Base-by-base conservation (phyloP, 64 coral and sea anemone genomes). In the Orbicella faveolata region DNA sequence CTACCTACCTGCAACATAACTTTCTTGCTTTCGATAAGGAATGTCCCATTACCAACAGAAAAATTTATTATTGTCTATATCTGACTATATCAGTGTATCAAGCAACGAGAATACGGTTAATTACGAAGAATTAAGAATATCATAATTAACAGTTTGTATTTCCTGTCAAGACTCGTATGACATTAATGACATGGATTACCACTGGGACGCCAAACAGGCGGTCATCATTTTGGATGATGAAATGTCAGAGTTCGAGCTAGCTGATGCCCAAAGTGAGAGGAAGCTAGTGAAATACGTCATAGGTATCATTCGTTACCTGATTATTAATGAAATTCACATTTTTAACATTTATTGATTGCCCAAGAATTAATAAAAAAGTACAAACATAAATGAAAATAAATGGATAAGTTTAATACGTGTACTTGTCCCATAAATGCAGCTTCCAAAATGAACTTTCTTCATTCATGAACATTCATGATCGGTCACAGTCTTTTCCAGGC, bases 191-290 rank as follows among this genome's bases (percentile, higher is more conserved):
- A 87, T 97, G 65, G 95, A 97, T 73, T 97, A 97, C 44, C 81
- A 88, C 23, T 97, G 95, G 95, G 93, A 97, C 21, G 79, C 89
- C 25, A 83, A 91, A 23, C 74, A 94, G 78, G 95, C 86, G 13
- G 23, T 97, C 18, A 84, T 97, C n/a, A 94, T 97, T 30, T 89
- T 97, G 25, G 95, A 97, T 59, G 91, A 78, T 73, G 95, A 97
- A 35, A 94, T 97, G 95, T 93, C 91, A 54, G 95, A 97, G 77
- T 97, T 97, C 76, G 95, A 97, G 57, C 78, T 97, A 21, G 30
- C 77, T 36, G 83, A 97, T 26, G 81, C 81, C 54, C 89, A 68
- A 41, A 92, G 73, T 61, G 83, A 97, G n/a, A 84, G 95, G 13
- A 97, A 94, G 85, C 62, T 63, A 44, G 95, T 97, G 16, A 76